Percentiles rank a stretch among this genome's conserved stretches.
Evolutionary conservation across 2,888 invertebrate genomes (phyloP).

Genomic region (Xanthostigma xanthostigma): DNA sequence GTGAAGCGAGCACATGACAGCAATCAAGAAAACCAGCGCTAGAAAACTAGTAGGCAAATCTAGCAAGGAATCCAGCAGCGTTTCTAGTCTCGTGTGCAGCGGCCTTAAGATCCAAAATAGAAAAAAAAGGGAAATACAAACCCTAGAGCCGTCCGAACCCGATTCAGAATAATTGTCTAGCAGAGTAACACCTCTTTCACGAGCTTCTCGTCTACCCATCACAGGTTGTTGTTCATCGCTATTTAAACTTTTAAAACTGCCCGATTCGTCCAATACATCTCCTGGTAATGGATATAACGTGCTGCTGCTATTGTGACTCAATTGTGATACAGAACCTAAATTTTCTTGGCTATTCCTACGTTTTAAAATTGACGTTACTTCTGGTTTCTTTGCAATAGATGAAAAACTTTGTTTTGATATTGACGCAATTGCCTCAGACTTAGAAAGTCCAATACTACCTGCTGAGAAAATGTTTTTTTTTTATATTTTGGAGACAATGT

Average conservation of each 20-base stretch:
- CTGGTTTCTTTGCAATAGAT: conserved; percentile 28
- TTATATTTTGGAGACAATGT: neutral
- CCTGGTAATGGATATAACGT: conserved; percentile 30
- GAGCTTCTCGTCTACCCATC: conserved; percentile 44
- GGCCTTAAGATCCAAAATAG: no score
- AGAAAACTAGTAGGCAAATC: no score
- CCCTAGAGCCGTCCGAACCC: conserved; percentile 52
- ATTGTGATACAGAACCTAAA: conserved; percentile 9
- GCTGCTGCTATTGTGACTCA: conserved; percentile 26
- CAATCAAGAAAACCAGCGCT: no score
- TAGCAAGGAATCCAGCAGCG: no score
- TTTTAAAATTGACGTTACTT: conserved; percentile 41
- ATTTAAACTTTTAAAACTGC: conserved; percentile 46
- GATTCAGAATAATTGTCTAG: conserved; percentile 50
- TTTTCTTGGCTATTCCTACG: conserved; percentile 30
- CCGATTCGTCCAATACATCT: conserved; percentile 51
- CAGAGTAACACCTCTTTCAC: conserved; percentile 14
- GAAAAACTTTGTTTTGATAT: conserved; percentile 18
- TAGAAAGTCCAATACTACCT: conserved; percentile 4
- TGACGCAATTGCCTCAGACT: conserved; percentile 6
- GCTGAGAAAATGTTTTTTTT: conserved; percentile 1
- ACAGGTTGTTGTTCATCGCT: conserved; percentile 47
- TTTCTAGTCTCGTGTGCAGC: no score
- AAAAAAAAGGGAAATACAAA: conserved; percentile 23
- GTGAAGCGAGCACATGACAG: no score